phyloP scores from a whole-genome alignment of 2,888 invertebrate species.

The Tenthredo scrophulariae region DNA sequence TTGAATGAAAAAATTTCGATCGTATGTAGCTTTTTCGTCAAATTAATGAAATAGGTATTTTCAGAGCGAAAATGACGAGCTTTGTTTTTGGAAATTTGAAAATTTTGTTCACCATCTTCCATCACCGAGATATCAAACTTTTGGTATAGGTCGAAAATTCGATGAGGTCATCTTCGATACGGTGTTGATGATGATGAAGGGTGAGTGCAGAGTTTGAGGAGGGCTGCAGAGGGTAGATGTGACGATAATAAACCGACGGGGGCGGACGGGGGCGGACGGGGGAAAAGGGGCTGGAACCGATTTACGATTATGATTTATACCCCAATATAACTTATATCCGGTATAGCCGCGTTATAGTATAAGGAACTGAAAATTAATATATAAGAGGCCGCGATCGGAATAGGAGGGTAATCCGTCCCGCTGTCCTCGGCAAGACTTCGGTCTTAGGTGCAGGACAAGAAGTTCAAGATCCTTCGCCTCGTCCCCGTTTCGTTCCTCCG shows the following conservation, averaged over 20 bases:
- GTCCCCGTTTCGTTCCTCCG: background rate
- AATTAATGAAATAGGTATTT: too few relatives aligned
- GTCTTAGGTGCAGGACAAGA: slow-evolving; percentile 12
- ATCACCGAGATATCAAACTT: too few relatives aligned
- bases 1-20: too few relatives aligned
- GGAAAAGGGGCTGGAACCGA: slow-evolving; percentile 63
- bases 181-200: background rate
- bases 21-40: too few relatives aligned
- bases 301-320: slow-evolving; percentile 74
- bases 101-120: too few relatives aligned
- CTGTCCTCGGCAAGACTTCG: slow-evolving; percentile 62
- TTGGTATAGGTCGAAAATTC: too few relatives aligned
- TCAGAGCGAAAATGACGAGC: too few relatives aligned
- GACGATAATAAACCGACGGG: slow-evolving; percentile 29
- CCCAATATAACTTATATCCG: slow-evolving; percentile 67
- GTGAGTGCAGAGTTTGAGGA: background rate
- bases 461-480: background rate
- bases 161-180: background rate
- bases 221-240: slow-evolving; percentile 10
- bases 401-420: slow-evolving; percentile 62
- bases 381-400: slow-evolving; percentile 20
- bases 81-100: too few relatives aligned
- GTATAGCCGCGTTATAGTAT: slow-evolving; percentile 65
- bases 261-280: background rate
- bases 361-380: slow-evolving; percentile 67